Conservation (phyloP, 53 echinoderm and acorn worm species). For the Arbacia lixula region DNA sequence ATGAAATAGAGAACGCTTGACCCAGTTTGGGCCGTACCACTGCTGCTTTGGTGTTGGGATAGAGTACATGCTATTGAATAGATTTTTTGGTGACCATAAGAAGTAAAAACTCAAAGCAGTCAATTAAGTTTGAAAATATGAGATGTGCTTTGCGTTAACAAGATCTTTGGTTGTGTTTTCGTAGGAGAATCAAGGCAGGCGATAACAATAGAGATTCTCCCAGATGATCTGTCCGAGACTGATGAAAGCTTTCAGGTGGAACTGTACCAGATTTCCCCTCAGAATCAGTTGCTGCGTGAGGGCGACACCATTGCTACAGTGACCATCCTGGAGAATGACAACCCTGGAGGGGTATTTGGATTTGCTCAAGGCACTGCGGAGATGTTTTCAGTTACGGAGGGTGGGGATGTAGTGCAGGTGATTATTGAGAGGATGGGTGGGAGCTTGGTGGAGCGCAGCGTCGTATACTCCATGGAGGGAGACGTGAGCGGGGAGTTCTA, state of each 20-base stretch:
- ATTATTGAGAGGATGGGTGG: constrained; percentile 76
- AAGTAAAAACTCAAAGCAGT: too few species aligned
- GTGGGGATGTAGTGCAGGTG: constrained; percentile 62
- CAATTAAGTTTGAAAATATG: too few species aligned
- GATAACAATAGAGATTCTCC: constrained; percentile 60
- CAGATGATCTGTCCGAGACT: constrained; percentile 86
- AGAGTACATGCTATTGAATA: too few species aligned
- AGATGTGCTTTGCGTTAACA: too few species aligned
- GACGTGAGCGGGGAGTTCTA: constrained; percentile 75
- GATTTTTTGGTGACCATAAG: too few species aligned
- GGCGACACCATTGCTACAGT: constrained; percentile 68
- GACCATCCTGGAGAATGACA: constrained; percentile 91
- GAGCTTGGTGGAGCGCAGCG: constrained; percentile 73
- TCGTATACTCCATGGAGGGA: constrained; percentile 68
- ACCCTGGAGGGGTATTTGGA: constrained; percentile 89
- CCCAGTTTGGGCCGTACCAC: too few species aligned
- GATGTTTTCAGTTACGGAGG: constrained; percentile 71
- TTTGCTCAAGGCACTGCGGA: constrained; percentile 73
- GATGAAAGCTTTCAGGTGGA: constrained; percentile 77
- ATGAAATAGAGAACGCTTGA: too few species aligned
- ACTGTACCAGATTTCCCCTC: constrained; percentile 71
- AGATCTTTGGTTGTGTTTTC: too few species aligned
- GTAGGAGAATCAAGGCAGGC: constrained; percentile 74
- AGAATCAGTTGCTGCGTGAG: constrained; percentile 77
- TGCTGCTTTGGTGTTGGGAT: too few species aligned